Conservation (phyloP, 1,140 invertebrate genomes). For the Drosophila guanche region DNA sequence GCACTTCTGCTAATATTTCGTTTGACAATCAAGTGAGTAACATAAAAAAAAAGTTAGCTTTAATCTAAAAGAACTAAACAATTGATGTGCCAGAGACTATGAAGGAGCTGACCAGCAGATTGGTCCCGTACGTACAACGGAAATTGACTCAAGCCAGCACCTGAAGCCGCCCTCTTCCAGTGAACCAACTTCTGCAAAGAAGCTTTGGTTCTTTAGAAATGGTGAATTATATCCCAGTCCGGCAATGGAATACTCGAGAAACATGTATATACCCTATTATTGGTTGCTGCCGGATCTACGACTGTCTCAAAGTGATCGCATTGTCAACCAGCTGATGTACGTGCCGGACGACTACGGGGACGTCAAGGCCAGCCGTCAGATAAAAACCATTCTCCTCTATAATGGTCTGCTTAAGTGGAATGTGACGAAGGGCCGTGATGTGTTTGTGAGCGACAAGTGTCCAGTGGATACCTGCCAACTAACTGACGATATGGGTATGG, state of each 20-base stretch:
- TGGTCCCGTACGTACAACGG: background rate
- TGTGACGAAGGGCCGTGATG: constrained; percentile 86
- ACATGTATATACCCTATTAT: too few species aligned
- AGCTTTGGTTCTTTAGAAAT: constrained; percentile 76
- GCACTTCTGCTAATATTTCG: constrained; percentile 77
- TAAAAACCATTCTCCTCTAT: constrained; percentile 93
- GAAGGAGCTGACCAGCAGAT: too few species aligned
- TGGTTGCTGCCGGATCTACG: constrained; percentile 75
- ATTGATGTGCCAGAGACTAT: constrained; percentile 52
- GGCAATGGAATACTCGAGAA: constrained; percentile 48
- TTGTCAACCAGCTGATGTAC: constrained; percentile 91
- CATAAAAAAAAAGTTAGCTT: background rate
- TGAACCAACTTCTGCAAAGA: constrained; percentile 44
- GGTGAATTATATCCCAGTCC: constrained; percentile 78
- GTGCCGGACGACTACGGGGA: constrained; percentile 87
- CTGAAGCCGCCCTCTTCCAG: background rate
- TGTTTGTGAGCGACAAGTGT: constrained; percentile 85
- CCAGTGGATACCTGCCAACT: constrained; percentile 91
- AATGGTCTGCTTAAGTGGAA: constrained; percentile 92
- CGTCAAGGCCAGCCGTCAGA: constrained; percentile 79
- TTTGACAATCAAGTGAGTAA: constrained; percentile 79
- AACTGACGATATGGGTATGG: constrained; percentile 88
- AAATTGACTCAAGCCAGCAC: constrained; percentile 15
- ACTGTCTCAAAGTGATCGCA: constrained; percentile 85
- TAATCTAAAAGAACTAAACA: too few species aligned